Base-by-base conservation (phyloP, 2,888 invertebrate species). In the Chelonus formosanus region DNA sequence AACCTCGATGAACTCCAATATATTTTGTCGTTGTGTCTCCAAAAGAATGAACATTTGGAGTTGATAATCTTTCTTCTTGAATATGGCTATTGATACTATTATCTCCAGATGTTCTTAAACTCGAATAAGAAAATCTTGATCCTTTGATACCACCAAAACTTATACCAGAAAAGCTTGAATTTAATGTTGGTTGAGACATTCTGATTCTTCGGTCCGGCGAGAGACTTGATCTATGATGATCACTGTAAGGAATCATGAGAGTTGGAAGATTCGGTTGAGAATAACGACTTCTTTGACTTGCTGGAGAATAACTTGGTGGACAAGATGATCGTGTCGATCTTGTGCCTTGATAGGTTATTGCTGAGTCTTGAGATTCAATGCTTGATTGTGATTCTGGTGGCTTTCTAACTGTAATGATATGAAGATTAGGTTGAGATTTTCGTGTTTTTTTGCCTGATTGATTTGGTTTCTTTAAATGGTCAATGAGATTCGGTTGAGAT, bases 261-360 rank as follows among this genome's bases (percentile, higher is more conserved):
- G 79, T 81, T 3, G 82, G 78, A 6, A 82, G 70, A 65, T 82
- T 82, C 7, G 82, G 82, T 60, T 82, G 82, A 0, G 82, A 82
- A 47, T 80, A 80, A 53, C 81, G 78, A 35, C 79, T 79, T 3
- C 82, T 74, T 59, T 81, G 82, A 59, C 79, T 80, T 5, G 80
- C 80, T 0, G 80, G 81, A 3, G 81, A 81, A 43, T 80, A 81
- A 36, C 79, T 78, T 3, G 78, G 77, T 1, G 81, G 79, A 6
- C 76, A 75, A 0, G 78, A 78, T 2, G 76, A 76, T 3, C 75
- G 78, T 1, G 74, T 74, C 4, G 81, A 80, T 20, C 74, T 68
- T 0, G 79, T 76, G 3, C 75, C 74, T 36, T 78, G 79, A 70
- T 74, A 78, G 5, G 79, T 80, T 5, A 63, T 70, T 7, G 73